A percentile compares a stretch with the other conserved stretches of the same genome.
These are phyloP conservation scores for Varecia variegata DNA, from an alignment of 2,797 vertebrate genomes.

Conservation along the genomic window DNA sequence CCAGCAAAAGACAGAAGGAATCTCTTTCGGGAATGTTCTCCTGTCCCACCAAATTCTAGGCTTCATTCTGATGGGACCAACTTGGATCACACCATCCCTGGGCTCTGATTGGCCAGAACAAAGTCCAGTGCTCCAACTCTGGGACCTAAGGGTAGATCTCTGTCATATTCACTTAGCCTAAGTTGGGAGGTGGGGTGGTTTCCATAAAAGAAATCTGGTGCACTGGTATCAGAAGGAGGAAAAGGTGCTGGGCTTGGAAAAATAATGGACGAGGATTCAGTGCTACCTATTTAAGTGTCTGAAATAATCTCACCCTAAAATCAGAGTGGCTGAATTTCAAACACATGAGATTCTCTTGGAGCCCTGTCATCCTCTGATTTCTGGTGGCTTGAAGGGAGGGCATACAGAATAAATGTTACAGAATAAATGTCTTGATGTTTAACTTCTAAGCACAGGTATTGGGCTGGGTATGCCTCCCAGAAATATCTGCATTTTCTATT, in stretches of 20 bases:
- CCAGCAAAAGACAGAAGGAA: background rate
- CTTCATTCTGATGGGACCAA: constrained; percentile 12
- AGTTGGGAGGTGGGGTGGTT: background rate
- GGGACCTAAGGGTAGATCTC: background rate
- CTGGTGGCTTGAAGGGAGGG: background rate
- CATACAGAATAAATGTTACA: background rate
- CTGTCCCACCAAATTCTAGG: background rate
- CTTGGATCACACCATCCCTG: background rate
- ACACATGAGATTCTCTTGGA: background rate
- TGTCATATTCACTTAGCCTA: background rate
- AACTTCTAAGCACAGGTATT: background rate
- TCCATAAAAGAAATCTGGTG: background rate
- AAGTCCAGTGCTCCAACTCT: background rate
- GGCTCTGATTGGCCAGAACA: background rate
- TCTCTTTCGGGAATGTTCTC: background rate
- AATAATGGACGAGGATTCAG: background rate
- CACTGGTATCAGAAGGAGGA: background rate
- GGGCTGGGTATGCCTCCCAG: background rate
- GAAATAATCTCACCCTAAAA: background rate
- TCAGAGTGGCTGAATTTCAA: background rate
- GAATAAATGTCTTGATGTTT: background rate
- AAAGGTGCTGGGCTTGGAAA: background rate
- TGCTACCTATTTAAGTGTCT: background rate
- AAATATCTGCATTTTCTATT: background rate
- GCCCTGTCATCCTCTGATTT: background rate